Base-by-base conservation (phyloP, 1,140 invertebrate species). In the Maniola jurtina region DNA sequence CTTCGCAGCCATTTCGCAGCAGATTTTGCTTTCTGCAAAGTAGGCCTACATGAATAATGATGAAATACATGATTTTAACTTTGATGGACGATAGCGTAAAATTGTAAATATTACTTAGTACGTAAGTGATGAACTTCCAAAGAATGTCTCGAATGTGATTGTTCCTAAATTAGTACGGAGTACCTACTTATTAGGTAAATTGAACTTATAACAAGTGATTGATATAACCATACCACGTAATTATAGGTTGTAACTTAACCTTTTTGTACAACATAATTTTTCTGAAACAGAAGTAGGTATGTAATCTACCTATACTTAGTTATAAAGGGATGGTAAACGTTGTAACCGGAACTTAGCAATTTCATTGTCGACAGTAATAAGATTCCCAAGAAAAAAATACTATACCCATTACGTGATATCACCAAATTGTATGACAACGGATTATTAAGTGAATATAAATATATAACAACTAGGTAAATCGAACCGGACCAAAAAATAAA, bases 331-430 rank as follows among this genome's bases (percentile, higher is more conserved):
- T 7, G 4, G 33, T 57, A 57, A 57, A 36, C 55, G 34, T 38
- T 57, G 35, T 40, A 57, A 61, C 59, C 16, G 59, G 59, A 61
- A 61, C 59, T 61, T 35, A 35, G 47, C 59, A 61, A 50, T 61
- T 61, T 61, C 38, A 61, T 61, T 61, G 59, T 61, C 45, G 11
- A 48, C 25, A 35, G n/a, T 61, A 61, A 61, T 61, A 61, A 61
- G 59, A 61, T 25, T 35, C 47, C 45, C 36, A 57, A 57, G 55
- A 57, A 57, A 57, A 52, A 57, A 57, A 34, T 35, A 38, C 25
- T 35, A 34, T 34, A 57, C 36, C 25, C 5, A 57, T 57, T 57
- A 57, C 55, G n/a, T 38, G 59, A 61, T 47, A 47, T 61, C 59
- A 35, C 42, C 45, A 61, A 61, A 50, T 38, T 38, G 55, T 61